Evolutionary conservation across 2,113 vertebrate species (phyloP), one percentile per base, ranked within the genome.

Genomic region (Guaruba guarouba): DNA sequence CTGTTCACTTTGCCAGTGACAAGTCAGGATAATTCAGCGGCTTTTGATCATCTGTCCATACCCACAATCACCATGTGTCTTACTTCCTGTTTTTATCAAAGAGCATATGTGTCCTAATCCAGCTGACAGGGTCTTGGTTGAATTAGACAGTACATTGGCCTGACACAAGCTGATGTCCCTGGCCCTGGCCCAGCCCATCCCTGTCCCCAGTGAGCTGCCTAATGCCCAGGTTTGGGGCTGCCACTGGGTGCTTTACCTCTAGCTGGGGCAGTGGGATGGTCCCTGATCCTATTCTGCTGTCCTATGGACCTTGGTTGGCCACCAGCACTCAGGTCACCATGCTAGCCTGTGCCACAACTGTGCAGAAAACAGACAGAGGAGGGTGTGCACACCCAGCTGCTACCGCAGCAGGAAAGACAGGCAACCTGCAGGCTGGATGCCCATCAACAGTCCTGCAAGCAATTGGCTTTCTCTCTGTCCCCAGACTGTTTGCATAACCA

Each of bases 271-370:
- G 20, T 27, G 13, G 16, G 20, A 75, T 7, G 35, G 13, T 13
- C 3, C 22, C 39, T 29, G 10, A 39, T 46, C 25, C 44, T 67
- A 11, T 20, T 19, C 59, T 13, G 5, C 37, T 41, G 13, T 46
- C 22, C 43, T 25, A 35, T 28, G 27, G 19, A 43, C 44, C 18
- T 25, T 0, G 0, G 28, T 12, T 2, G 1, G 11, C 44, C n/a
- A 4, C 39, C 46, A 62, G 80, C 29, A 23, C 31, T 31, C 49
- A 33, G 1, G 5, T 82, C 44, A 33, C 35, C 28, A 41, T 18
- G 24, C 28, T 1, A 74, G 27, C 13, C 43, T 61, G 29, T 49
- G 61, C 39, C 54, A 62, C 31, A 48, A 10, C 13, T 25, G 43
- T 2, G 9, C 44, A 46, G 49, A 19, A n/a, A 66, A 33, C 39